Evolutionary conservation across 2,888 invertebrate species (phyloP).

Genomic region (Pristionchus japonicus): DNA sequence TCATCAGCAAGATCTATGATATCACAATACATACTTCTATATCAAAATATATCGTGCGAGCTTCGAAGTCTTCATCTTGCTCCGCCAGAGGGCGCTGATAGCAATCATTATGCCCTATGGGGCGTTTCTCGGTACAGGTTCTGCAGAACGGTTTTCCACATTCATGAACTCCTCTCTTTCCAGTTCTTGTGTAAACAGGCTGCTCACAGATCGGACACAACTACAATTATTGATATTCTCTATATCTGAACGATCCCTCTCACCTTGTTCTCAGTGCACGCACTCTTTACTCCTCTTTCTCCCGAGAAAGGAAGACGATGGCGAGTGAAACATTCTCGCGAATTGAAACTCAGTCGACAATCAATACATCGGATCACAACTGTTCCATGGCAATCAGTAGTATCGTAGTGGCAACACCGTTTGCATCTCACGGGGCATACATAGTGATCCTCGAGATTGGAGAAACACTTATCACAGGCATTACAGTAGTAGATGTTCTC

Average conservation of each 20-base stretch:
- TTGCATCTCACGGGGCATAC: background rate
- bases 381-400: background rate
- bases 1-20: no score
- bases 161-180: background rate
- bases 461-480: background rate
- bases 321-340: background rate
- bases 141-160: background rate
- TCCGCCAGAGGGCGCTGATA: background rate
- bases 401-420: background rate
- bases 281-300: background rate
- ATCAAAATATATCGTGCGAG: background rate
- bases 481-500: background rate
- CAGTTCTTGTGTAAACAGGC: background rate
- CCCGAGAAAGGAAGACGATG: background rate
- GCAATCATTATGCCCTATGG: background rate
- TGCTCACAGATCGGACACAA: background rate
- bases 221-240: background rate
- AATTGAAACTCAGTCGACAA: background rate
- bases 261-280: background rate
- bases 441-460: constrained; percentile 4
- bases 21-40: background rate
- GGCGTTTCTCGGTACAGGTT: background rate
- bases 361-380: background rate
- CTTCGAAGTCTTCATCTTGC: background rate
- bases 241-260: no score